Evolutionary conservation across 2,113 vertebrate species (phyloP).

Genomic region (Epinephelus moara): DNA sequence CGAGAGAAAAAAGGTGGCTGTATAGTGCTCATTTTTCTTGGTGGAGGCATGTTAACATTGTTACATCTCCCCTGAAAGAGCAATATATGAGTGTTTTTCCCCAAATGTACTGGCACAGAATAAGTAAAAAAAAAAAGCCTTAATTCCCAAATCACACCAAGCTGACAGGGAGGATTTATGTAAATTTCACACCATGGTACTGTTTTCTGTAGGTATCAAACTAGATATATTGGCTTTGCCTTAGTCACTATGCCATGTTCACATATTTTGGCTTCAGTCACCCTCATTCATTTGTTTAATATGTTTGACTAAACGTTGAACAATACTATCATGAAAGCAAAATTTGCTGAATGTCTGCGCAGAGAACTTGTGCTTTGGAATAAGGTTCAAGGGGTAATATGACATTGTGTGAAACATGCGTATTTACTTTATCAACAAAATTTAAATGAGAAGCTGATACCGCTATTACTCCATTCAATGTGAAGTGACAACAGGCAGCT

Average conservation of each 20-base stretch:
- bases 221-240: not conserved
- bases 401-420: not conserved
- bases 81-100: not conserved
- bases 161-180: not conserved
- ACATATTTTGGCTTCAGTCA: not conserved
- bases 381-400: not conserved
- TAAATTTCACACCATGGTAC: conserved; percentile 10
- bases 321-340: not conserved
- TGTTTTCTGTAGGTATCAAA: not conserved
- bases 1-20: not conserved
- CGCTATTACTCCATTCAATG: too few species aligned
- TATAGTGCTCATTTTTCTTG: not conserved
- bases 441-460: too few species aligned
- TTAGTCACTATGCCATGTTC: not conserved
- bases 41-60: not conserved
- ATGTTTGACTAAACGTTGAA: not conserved
- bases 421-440: too few species aligned
- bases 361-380: not conserved
- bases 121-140: not conserved
- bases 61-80: not conserved
- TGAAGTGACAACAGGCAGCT: too few species aligned
- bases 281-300: not conserved
- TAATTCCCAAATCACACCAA: not conserved
- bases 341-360: not conserved
- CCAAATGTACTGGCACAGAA: not conserved